These are phyloP conservation scores for Arrhamphus sclerolepis DNA, from an alignment of 2,797 vertebrate genomes.

Conservation along the genomic window DNA sequence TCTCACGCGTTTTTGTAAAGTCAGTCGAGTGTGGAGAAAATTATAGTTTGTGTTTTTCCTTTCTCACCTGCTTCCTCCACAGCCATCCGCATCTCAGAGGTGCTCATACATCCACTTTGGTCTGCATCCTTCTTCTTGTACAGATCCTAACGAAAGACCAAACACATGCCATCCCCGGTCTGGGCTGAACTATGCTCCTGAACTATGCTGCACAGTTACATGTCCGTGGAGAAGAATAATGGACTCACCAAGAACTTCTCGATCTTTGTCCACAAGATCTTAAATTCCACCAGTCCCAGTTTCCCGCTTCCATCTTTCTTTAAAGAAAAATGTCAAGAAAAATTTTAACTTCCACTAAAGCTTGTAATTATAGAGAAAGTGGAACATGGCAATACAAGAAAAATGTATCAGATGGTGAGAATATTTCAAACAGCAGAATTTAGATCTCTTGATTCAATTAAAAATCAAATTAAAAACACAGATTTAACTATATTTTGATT, in stretches of 20 bases:
- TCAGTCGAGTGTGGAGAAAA: neutral
- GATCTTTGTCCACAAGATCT: slow-evolving; percentile 90
- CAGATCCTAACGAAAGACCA: slow-evolving; percentile 54
- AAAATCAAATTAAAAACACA: no score
- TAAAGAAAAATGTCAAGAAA: slow-evolving; percentile 48
- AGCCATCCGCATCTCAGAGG: slow-evolving; percentile 75
- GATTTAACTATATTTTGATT: no score
- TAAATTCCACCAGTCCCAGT: slow-evolving; percentile 89
- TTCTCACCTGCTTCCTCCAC: slow-evolving; percentile 70
- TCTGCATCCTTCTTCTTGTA: slow-evolving; percentile 72
- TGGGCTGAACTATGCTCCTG: no score
- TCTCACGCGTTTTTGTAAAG: neutral
- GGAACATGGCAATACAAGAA: no score
- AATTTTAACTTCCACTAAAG: neutral
- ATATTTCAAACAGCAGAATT: no score
- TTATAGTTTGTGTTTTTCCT: neutral
- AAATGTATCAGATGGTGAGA: no score
- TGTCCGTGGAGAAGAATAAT: neutral
- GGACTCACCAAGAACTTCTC: slow-evolving; percentile 84
- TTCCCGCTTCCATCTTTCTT: slow-evolving; percentile 81
- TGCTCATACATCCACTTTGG: slow-evolving; percentile 73
- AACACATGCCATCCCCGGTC: neutral
- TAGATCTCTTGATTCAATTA: no score
- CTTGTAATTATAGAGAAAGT: no score
- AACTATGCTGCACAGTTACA: neutral